Evolutionary conservation across 2,888 invertebrate genomes (phyloP), one percentile per base, ranked within the genome.

Genomic region (Hetaerina titia): DNA sequence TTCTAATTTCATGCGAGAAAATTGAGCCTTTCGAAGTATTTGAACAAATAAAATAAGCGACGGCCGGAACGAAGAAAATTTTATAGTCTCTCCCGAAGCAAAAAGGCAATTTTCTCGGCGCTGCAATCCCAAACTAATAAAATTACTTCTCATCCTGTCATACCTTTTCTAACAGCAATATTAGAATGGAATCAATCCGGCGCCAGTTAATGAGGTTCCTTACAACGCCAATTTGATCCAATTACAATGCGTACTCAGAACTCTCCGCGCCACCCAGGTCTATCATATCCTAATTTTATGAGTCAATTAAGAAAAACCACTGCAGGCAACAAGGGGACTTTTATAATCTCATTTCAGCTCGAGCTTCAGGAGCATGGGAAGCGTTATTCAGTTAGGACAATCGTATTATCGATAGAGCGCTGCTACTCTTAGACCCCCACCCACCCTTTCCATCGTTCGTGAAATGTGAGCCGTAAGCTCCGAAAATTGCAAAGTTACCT

Each of bases 291-390:
- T 81, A 81, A 81, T 81, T 81, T 81, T 81, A 81, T 81, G 81
- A 81, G 81, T 81, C 81, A 81, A 81, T 81, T 81, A 81, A 81
- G 81, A 81, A 81, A 81, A 81, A 81, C 81, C 81, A 81, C 81
- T 81, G 81, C 81, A 81, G 81, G 81, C 31, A 81, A 81, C 81
- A 81, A 81, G 81, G 81, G 81, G 81, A 81, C 81, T 81, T 81
- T 81, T 81, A 81, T 81, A 81, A 81, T 81, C 81, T 31, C 81
- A 81, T 81, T 81, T 81, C 8, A 31, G 81, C 81, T 81, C 31
- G n/a, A 81, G 81, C 81, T 81, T 31, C 81, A 31, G 81, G 81
- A 81, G 22, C 25, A 81, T 13, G 81, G 81, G 81, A 11, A 31
- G 81, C 81, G 81, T 81, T 81, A 81, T 81, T 81, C 81, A 31